A percentile compares a stretch with the other conserved stretches of the same genome.
phyloP scores from a whole-genome alignment of 1,140 invertebrate species.

The Heliconius hewitsoni region DNA sequence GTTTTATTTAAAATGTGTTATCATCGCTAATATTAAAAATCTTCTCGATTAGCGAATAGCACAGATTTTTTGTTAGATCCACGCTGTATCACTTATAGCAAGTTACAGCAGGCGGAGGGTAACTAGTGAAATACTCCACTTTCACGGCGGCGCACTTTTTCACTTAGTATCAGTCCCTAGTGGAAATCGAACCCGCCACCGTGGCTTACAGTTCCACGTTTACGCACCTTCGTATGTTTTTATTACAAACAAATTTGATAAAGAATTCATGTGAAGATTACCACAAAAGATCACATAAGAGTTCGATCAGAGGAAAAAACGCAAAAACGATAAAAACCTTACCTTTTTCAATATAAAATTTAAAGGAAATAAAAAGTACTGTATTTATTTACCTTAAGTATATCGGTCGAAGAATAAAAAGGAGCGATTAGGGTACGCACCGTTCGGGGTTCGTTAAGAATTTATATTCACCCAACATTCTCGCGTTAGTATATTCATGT shows the following conservation, averaged over 20 bases:
- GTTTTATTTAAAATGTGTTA: too few species aligned
- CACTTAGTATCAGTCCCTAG: too few species aligned
- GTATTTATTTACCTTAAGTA: conserved; percentile 31
- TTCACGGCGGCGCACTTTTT: too few species aligned
- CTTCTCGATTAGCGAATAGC: too few species aligned
- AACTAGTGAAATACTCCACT: too few species aligned
- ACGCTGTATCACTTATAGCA: too few species aligned
- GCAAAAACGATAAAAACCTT: neutral
- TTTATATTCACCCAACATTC: conserved; percentile 53
- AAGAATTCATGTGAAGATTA: neutral
- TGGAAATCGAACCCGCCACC: too few species aligned
- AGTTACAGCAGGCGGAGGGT: too few species aligned
- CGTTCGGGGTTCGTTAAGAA: conserved; percentile 49
- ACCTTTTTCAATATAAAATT: conserved; percentile 26
- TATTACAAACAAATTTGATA: neutral
- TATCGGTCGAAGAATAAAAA: conserved; percentile 33
- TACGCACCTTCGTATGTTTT: neutral
- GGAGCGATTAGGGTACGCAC: conserved; percentile 41
- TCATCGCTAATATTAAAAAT: too few species aligned
- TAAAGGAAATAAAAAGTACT: conserved; percentile 32
- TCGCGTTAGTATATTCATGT: neutral
- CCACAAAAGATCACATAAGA: neutral
- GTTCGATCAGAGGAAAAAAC: neutral
- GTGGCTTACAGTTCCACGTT: too few species aligned
- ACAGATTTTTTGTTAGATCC: too few species aligned